Base-by-base conservation (phyloP, 1,140 invertebrate genomes). In the Formica exsecta region DNA sequence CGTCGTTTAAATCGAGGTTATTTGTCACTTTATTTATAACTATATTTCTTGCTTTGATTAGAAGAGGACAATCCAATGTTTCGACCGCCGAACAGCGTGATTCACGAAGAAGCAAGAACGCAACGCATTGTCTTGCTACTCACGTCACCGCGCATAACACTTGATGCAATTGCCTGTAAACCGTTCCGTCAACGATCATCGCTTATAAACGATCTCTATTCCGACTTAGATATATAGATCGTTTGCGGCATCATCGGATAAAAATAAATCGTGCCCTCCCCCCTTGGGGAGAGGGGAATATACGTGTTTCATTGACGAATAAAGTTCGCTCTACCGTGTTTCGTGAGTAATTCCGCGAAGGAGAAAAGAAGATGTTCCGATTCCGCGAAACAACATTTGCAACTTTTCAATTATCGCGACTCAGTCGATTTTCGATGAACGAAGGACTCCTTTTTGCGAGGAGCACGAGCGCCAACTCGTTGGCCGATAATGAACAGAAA, bases 101-200 rank as follows among this genome's bases (percentile, higher is more conserved):
- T 83, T 83, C 66, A 81, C 32, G 41, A 44, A 83, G 68, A 32
- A 71, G 32, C 6, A n/a, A 73, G 79, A 83, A 70, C 66, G 19
- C 36, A 41, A 51, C 36, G n/a, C 79, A 71, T 59, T 36, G 44
- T 79, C 64, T 66, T 16, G 7, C 68, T 16, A 68, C 54, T 83
- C 79, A 74, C 79, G 79, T 83, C 79, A 83, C 5, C 68, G 25
- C 38, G 54, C n/a, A 44, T 61, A 83, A 83, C 54, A 48, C 36
- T 74, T 29, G 79, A 36, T 61, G 68, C 68, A 61, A 83, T 83
- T 71, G 68, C 22, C 25, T 11, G 57, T 62, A 83, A 83, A 13
- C 5, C 54, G 54, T 13, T 19, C 25, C 22, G 73, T 83, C 68
- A 83, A 19, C 54, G 13, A 74, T 62, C 68, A 19, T 25, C 41